These are phyloP conservation scores for Epinephelus lanceolatus DNA, from an alignment of 2,113 vertebrate genomes.

Conservation along the genomic window DNA sequence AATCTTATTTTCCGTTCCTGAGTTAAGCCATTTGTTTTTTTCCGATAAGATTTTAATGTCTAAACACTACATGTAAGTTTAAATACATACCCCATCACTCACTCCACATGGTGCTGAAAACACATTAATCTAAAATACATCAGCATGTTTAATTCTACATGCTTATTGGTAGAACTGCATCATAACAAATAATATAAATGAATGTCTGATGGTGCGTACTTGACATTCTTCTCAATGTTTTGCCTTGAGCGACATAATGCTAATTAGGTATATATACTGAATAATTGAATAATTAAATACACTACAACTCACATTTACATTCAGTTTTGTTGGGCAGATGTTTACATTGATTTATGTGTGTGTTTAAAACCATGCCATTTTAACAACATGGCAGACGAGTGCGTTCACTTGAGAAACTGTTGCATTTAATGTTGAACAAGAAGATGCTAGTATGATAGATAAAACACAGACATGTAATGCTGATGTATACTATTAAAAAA, in stretches of 20 bases:
- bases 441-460: neutral
- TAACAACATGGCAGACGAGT: no score
- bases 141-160: conserved; percentile 26
- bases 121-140: neutral
- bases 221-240: conserved; percentile 29
- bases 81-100: neutral
- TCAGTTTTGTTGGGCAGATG: neutral
- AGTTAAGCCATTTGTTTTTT: neutral
- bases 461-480: neutral
- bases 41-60: neutral
- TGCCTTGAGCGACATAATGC: conserved; percentile 33
- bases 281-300: conserved; percentile 57
- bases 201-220: neutral
- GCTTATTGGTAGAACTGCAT: neutral
- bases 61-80: neutral
- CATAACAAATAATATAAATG: conserved; percentile 6
- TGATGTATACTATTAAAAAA: neutral
- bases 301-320: conserved; percentile 30
- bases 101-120: neutral
- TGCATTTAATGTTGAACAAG: no score
- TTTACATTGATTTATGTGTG: conserved; percentile 38
- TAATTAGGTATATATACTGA: conserved; percentile 42
- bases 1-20: neutral
- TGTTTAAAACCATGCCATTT: conserved; percentile 16
- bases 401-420: no score